Evolutionary conservation across 37 sponge, comb jelly and placozoan species (phyloP).

Genomic region (Beroe forskalii): DNA sequence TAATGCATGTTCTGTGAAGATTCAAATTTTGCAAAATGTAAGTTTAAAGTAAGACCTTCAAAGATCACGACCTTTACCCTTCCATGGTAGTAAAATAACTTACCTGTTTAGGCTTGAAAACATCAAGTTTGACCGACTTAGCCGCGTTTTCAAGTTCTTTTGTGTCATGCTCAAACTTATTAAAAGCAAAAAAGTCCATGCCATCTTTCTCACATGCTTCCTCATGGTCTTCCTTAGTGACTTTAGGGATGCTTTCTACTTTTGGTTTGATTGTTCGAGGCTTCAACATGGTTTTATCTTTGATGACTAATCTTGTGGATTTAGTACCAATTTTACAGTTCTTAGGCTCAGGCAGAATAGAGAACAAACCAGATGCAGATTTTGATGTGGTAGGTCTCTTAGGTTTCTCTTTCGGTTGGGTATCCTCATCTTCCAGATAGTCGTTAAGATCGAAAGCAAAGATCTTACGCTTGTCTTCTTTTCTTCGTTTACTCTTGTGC

Average conservation of each 20-base stretch:
- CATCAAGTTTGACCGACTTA: slow-evolving; percentile 19
- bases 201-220: slow-evolving; percentile 1
- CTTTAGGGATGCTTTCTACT: neutral
- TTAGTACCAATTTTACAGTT: slow-evolving; percentile 53
- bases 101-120: slow-evolving; percentile 43
- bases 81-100: no score
- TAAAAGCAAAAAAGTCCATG: slow-evolving; percentile 20
- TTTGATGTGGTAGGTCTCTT: neutral
- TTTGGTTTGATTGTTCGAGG: neutral
- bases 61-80: no score
- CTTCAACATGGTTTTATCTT: neutral
- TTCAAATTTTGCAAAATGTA: no score
- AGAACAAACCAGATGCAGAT: slow-evolving; percentile 53
- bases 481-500: slow-evolving; percentile 25
- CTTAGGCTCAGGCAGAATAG: slow-evolving; percentile 33
- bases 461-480: slow-evolving; percentile 44
- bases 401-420: neutral
- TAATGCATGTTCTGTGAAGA: no score
- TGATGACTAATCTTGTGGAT: slow-evolving; percentile 1
- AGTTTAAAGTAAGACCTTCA: no score
- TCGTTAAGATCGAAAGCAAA: slow-evolving; percentile 54
- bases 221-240: neutral
- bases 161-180: neutral
- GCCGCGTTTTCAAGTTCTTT: slow-evolving; percentile 22
- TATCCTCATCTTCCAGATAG: slow-evolving; percentile 34